These are phyloP conservation scores for Leptobrachium leishanense DNA, from an alignment of 2,113 vertebrate species.

Conservation along the genomic window DNA sequence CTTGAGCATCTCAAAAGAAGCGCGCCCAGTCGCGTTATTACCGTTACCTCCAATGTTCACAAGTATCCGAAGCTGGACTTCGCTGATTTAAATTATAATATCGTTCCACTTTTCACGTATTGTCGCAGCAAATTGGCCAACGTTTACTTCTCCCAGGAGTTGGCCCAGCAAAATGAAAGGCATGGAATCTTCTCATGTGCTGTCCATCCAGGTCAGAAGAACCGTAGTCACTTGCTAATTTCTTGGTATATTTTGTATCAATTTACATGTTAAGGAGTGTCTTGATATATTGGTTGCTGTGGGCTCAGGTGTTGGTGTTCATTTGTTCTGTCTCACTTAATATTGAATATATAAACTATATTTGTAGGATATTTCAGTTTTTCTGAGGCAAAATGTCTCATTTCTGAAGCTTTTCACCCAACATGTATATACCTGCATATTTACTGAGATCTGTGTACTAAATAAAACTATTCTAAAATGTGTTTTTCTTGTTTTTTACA, in stretches of 20 bases:
- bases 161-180: slow-evolving; percentile 64
- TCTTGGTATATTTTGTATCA: too few species aligned
- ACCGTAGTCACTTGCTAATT: background rate
- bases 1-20: slow-evolving; percentile 69
- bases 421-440: too few species aligned
- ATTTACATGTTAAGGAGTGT: too few species aligned
- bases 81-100: slow-evolving; percentile 76
- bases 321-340: too few species aligned
- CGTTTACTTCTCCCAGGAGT: slow-evolving; percentile 76
- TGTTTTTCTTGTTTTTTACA: slow-evolving; percentile 46
- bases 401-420: too few species aligned
- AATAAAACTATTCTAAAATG: too few species aligned
- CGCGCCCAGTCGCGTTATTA: slow-evolving; percentile 70
- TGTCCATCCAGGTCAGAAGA: slow-evolving; percentile 70
- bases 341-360: too few species aligned
- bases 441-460: too few species aligned
- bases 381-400: too few species aligned
- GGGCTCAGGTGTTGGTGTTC: too few species aligned
- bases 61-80: slow-evolving; percentile 76
- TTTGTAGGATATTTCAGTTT: too few species aligned
- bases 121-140: slow-evolving; percentile 79
- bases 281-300: too few species aligned
- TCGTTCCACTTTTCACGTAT: slow-evolving; percentile 75
- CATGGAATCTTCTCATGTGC: slow-evolving; percentile 69
- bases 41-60: slow-evolving; percentile 73